Percentiles rank a stretch among this genome's conserved stretches.
Conservation (phyloP, 2,797 vertebrate genomes). For the Oryzias dopingdopingensis region DNA sequence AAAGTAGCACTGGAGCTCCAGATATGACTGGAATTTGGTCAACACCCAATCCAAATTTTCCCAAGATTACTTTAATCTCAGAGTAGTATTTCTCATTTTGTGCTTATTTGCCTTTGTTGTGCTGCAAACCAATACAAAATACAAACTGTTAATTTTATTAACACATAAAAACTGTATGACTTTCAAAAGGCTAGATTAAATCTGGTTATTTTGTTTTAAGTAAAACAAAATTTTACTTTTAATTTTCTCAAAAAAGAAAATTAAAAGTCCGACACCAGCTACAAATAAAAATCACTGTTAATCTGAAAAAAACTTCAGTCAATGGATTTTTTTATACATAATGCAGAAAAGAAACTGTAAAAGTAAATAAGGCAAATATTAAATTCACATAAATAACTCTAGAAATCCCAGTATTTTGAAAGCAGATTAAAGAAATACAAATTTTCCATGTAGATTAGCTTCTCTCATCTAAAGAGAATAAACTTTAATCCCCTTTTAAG, state of each 20-base stretch:
- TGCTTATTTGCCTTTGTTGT: conserved; percentile 31
- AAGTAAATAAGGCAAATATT: conserved; percentile 71
- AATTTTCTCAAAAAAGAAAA: neutral
- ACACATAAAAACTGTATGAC: conserved; percentile 15
- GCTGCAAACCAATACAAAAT: conserved; percentile 22
- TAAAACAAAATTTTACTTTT: conserved; percentile 11
- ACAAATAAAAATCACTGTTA: conserved; percentile 22
- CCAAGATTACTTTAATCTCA: neutral
- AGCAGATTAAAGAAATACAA: conserved; percentile 33
- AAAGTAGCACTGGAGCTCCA: conserved; percentile 29
- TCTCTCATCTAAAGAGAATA: conserved; percentile 55
- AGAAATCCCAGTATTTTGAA: conserved; percentile 47
- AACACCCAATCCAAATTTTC: conserved; percentile 14
- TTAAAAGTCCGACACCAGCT: neutral
- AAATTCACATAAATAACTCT: conserved; percentile 42
- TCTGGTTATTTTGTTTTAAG: conserved; percentile 3
- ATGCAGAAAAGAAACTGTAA: conserved; percentile 37
- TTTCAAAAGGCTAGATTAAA: conserved; percentile 15
- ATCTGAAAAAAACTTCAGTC: conserved; percentile 14
- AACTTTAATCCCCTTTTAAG: conserved; percentile 51
- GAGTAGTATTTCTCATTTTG: conserved; percentile 10
- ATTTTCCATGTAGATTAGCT: conserved; percentile 33
- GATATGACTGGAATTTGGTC: conserved; percentile 30
- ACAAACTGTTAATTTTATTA: conserved; percentile 9
- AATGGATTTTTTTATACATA: conserved; percentile 31